Percentiles rank a stretch among this genome's conserved stretches.
These are phyloP conservation scores for Brachionus plicatilis DNA, from an alignment of 1,140 invertebrate genomes.

Conservation along the genomic window DNA sequence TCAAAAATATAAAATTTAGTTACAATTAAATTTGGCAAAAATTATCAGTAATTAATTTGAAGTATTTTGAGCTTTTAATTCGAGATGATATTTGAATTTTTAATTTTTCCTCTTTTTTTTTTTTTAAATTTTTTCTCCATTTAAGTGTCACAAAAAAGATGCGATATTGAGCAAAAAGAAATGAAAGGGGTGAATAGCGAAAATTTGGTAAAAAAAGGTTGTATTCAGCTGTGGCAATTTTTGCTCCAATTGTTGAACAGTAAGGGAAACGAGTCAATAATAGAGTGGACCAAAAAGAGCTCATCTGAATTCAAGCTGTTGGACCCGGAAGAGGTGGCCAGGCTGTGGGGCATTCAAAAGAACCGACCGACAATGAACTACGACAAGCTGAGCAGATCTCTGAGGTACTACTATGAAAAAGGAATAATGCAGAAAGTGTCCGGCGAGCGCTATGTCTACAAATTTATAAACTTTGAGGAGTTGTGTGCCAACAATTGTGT, in stretches of 20 bases:
- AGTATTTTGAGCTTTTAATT: slow-evolving; percentile 33
- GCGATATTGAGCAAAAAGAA: neutral
- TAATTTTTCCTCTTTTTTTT: neutral
- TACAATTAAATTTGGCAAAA: neutral
- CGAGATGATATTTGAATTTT: slow-evolving; percentile 2
- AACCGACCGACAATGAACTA: slow-evolving; percentile 93
- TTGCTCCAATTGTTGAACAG: slow-evolving; percentile 74
- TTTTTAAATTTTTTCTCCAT: neutral
- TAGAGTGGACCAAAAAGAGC: slow-evolving; percentile 87
- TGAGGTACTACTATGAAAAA: slow-evolving; percentile 93
- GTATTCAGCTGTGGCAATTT: slow-evolving; percentile 88
- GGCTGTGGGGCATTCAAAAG: slow-evolving; percentile 61
- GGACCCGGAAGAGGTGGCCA: slow-evolving; percentile 80
- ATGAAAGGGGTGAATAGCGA: neutral
- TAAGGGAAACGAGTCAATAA: slow-evolving; percentile 69
- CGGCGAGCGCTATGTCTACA: slow-evolving; percentile 88
- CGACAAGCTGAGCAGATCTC: slow-evolving; percentile 82
- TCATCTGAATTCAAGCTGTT: slow-evolving; percentile 85
- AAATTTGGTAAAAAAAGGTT: slow-evolving; percentile 61
- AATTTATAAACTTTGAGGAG: slow-evolving; percentile 50
- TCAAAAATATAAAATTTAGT: neutral
- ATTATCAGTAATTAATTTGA: neutral
- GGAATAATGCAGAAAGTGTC: slow-evolving; percentile 65
- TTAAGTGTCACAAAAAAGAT: slow-evolving; percentile 30
- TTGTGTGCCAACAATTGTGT: neutral